Percentiles rank a stretch among this genome's conserved stretches.
phyloP scores from a whole-genome alignment of 2,888 invertebrate species.

The Cantharis rustica region DNA sequence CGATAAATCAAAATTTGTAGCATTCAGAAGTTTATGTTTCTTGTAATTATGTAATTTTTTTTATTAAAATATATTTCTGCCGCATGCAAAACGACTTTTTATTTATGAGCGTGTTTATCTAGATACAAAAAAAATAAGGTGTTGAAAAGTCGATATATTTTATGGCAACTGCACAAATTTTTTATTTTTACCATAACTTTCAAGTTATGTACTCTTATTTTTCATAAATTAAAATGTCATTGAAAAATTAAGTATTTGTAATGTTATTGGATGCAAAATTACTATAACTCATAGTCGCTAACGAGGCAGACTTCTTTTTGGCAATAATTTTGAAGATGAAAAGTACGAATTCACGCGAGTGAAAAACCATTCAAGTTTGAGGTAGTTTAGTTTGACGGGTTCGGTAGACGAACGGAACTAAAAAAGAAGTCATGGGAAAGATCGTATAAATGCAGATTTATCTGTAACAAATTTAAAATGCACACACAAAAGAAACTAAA shows the following conservation, averaged over 20 bases:
- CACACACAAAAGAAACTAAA: constrained; percentile 31
- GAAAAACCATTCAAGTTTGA: neutral
- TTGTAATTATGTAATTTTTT: neutral
- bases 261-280: constrained; percentile 47
- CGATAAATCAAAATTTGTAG: neutral
- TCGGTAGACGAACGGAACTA: neutral
- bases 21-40: neutral
- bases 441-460: constrained; percentile 27
- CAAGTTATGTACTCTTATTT: constrained; percentile 38
- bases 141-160: constrained; percentile 35
- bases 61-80: neutral
- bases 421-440: constrained; percentile 24
- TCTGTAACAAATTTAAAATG: constrained; percentile 30
- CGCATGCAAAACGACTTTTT: neutral
- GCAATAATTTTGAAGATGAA: neutral
- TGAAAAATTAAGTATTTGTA: constrained; percentile 51
- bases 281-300: constrained; percentile 44
- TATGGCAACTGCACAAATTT: constrained; percentile 27
- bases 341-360: neutral
- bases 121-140: constrained; percentile 31
- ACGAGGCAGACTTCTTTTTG: constrained; percentile 40
- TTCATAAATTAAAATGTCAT: constrained; percentile 50
- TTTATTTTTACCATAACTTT: constrained; percentile 26
- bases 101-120: constrained; percentile 26
- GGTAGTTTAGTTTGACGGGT: neutral